Evolutionary conservation across 2,888 invertebrate species (phyloP), one percentile per base, ranked within the genome.

Genomic region (Thymelicus acteon): DNA sequence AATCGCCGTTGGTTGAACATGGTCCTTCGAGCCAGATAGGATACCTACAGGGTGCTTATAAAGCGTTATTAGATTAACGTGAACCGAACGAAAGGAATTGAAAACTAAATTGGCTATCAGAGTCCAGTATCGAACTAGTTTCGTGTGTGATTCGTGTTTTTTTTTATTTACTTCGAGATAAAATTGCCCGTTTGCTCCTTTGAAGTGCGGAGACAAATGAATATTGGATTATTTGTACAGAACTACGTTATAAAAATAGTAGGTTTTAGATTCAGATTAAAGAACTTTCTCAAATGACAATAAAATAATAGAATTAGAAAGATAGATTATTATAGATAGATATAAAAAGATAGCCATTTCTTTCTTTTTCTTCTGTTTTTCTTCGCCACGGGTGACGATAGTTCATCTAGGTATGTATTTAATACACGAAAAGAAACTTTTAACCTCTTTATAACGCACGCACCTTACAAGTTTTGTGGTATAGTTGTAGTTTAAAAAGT

Each of bases 11-110:
- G 44, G 40, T 60, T 7, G 3, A 10, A 49, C 65, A 19, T n/a
- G 19, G 31, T 60, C 54, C 31, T 67, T 39, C 48, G 8, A 49
- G 44, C 61, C 37, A 24, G 67, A 48, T 49, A 66, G 67, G 60
- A 60, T 58, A 58, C 58, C 67, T 67, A 67, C 52, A 67, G 49
- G 40, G 54, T 62, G 68, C 61, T 68, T 62, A 68, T 68, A 68
- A 68, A 68, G 61, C 61, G 68, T 68, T 68, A 68, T 68, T 68
- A 68, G 68, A 68, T 68, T 68, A 68, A 62, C 68, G 61, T 61
- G 47, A 47, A 44, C 54, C 63, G 69, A 54, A 68, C 68, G 68
- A 68, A 61, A 68, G 68, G 61, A 67, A 67, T 67, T 67, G 67
- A 67, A 67, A 67, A 61, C 67, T 67, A 67, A 67, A 67, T 67